Evolutionary conservation across 1,140 invertebrate species (phyloP).

Genomic region (Ericerus pela): DNA sequence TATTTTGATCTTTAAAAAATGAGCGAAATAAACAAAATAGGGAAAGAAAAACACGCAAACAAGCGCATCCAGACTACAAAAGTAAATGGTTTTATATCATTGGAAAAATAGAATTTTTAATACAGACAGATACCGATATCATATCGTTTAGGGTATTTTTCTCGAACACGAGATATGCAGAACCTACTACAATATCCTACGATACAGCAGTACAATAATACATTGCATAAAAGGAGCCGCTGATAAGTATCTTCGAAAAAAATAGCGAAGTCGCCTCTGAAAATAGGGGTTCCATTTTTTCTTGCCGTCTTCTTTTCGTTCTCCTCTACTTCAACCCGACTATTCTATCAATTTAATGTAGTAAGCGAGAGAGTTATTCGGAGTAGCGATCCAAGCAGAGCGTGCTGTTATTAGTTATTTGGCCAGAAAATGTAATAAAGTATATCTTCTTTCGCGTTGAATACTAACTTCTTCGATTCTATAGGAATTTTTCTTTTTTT

Average conservation of each 20-base stretch:
- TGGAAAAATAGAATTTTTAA: slow-evolving; percentile 5
- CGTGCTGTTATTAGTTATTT: slow-evolving; percentile 6
- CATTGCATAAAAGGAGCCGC: slow-evolving; percentile 1
- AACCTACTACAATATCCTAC: background rate
- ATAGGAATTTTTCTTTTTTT: too few relatives aligned
- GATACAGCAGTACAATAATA: background rate
- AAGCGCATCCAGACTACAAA: too few relatives aligned
- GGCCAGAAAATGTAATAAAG: slow-evolving; percentile 7
- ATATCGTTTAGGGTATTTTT: background rate
- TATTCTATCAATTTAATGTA: slow-evolving; percentile 4
- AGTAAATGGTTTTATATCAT: too few relatives aligned
- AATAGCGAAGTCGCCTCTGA: background rate
- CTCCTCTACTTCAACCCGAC: background rate
- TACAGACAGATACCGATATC: slow-evolving; percentile 2
- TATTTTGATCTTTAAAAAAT: too few relatives aligned
- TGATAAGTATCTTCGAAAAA: slow-evolving; percentile 4
- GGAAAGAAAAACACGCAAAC: too few relatives aligned
- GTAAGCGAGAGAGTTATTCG: slow-evolving; percentile 4
- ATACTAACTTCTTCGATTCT: too few relatives aligned
- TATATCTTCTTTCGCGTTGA: background rate
- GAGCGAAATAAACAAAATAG: too few relatives aligned
- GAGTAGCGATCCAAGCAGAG: background rate
- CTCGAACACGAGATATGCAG: background rate
- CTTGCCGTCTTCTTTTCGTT: background rate
- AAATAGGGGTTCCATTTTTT: background rate